These are phyloP conservation scores for Heterodera schachtii DNA, from an alignment of 1,140 invertebrate genomes.

Conservation along the genomic window DNA sequence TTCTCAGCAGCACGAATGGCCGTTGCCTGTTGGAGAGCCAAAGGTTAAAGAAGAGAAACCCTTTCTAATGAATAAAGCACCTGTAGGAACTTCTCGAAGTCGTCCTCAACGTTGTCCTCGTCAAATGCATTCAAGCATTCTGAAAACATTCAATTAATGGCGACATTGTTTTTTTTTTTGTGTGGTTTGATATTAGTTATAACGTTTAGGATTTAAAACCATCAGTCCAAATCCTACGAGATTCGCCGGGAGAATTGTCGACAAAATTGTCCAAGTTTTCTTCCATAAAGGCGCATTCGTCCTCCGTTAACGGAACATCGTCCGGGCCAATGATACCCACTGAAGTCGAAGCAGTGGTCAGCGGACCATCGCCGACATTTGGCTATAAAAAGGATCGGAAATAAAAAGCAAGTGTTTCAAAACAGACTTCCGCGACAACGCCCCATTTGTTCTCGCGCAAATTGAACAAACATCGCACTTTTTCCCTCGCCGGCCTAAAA, in stretches of 20 bases:
- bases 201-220: no score
- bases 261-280: conserved; percentile 34
- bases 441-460: conserved; percentile 42
- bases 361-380: not conserved
- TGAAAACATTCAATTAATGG: not conserved
- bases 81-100: conserved; percentile 50
- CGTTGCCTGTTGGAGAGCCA: conserved; percentile 30
- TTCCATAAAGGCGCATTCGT: conserved; percentile 42
- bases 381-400: conserved; percentile 10
- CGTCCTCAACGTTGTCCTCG: conserved; percentile 38
- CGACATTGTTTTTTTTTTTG: no score
- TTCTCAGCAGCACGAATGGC: conserved; percentile 49
- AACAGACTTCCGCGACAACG: conserved; percentile 24
- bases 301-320: conserved; percentile 39
- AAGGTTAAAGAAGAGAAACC: no score
- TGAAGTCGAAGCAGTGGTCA: conserved; percentile 14
- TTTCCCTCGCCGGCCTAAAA: conserved; percentile 31
- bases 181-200: no score
- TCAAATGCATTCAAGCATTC: conserved; percentile 24
- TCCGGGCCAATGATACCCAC: conserved; percentile 35
- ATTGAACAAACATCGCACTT: conserved; percentile 28
- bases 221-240: not conserved
- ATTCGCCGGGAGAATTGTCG: conserved; percentile 26
- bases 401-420: not conserved
- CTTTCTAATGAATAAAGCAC: not conserved